Base-by-base conservation (phyloP, 2,113 vertebrate species). In the Dermatemys mawii region DNA sequence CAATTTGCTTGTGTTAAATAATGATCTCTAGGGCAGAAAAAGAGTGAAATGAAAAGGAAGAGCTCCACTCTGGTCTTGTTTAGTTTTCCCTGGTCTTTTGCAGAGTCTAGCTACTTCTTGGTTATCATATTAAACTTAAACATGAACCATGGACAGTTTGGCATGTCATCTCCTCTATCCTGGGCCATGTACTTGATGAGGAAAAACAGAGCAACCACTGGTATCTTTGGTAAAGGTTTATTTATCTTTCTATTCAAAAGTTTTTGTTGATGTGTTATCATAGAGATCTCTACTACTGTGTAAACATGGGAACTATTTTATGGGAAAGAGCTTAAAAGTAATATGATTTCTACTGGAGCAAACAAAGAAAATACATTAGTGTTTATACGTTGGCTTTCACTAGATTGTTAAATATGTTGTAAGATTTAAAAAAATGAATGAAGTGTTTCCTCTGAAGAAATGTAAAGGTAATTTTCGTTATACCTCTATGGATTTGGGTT, bases 121-220 rank as follows among this genome's bases (percentile, higher is more conserved):
- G 84, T 57, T 87, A 9, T 41, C 63, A 26, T 5, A 60, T 2
- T 87, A 76, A 89, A 87, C 83, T 50, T 63, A 93, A 90, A 70
- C n/a, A 98, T 98, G 98, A 98, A 98, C 96, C 67, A 95, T 2
- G 96, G 95, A 60, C 95, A 96, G 8, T 97, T 98, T 75, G 93
- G 95, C 85, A 83, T 96, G 87, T 93, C 98, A 2, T 93, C 96
- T 35, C 96, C 98, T 26, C 92, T 98, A 82, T 98, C 98, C 67
- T 98, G 98, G 98, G 98, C 98, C 90, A 93, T 98, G 98, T 98
- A 98, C 96, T 96, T 98, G 97, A 98, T 98, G 98, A 98, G 97
- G 96, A 98, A 98, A 96, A 97, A 94, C 90, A 97, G 97, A 89
- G 89, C 96, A 41, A 91, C 95, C 91, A 78, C 93, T 75, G 95